phyloP scores from a whole-genome alignment of 2,797 vertebrate species.

The Dicrostonyx torquatus region DNA sequence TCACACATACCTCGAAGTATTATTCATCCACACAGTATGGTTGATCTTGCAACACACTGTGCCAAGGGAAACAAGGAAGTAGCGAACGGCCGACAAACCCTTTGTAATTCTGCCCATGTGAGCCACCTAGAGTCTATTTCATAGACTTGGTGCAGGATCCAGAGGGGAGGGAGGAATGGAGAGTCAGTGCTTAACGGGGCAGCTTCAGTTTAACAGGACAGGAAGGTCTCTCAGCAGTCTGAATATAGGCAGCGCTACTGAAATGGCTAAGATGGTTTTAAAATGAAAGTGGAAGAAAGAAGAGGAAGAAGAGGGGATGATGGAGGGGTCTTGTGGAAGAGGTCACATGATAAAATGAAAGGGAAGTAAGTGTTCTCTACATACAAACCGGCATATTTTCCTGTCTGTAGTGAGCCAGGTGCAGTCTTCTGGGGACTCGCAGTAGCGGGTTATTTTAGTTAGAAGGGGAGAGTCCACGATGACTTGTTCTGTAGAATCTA shows the following conservation, averaged over 20 bases:
- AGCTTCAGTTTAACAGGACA: neutral
- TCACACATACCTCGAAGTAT: neutral
- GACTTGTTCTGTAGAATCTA: neutral
- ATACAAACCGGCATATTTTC: neutral
- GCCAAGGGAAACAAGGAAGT: neutral
- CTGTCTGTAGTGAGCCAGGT: neutral
- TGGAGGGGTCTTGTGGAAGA: neutral
- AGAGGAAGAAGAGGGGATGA: neutral
- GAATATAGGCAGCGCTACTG: neutral
- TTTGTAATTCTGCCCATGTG: neutral
- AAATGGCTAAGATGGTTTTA: neutral
- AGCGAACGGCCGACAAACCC: neutral
- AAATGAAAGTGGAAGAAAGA: neutral
- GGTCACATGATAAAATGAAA: conserved; percentile 14
- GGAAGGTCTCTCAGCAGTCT: neutral
- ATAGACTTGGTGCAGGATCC: neutral
- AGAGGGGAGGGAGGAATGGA: neutral
- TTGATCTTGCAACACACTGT: neutral
- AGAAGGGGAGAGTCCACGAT: neutral
- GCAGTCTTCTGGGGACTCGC: neutral
- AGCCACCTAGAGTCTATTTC: neutral
- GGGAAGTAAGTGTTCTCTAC: neutral
- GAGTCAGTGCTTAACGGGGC: neutral
- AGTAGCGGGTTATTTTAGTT: conserved; percentile 5
- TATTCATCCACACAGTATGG: neutral